Conservation (phyloP, 2,113 vertebrate species). For the Camelus dromedarius region DNA sequence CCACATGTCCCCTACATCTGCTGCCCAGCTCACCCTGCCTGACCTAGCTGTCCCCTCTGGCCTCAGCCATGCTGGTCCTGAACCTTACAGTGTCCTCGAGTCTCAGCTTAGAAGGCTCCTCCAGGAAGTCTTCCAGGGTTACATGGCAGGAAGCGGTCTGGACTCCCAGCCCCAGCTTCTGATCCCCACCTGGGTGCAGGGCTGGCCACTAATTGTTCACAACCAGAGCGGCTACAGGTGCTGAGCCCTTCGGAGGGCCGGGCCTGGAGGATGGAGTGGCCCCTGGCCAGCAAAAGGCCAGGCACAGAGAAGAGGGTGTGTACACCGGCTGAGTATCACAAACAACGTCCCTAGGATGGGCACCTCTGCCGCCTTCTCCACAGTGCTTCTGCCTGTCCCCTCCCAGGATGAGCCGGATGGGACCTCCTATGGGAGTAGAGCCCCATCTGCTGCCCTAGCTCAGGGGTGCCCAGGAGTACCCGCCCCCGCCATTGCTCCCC, state of each 20-base stretch:
- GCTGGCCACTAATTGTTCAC: not conserved
- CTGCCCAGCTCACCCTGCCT: not conserved
- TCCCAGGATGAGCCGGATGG: not conserved
- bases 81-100: fast-evolving
- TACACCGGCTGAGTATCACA: fast-evolving
- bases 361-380: not conserved
- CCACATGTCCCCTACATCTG: fast-evolving
- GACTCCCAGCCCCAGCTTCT: not conserved
- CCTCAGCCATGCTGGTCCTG: not conserved
- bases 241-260: too few relatives aligned
- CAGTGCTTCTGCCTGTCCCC: not conserved
- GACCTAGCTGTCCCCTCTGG: not conserved
- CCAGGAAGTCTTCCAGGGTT: not conserved
- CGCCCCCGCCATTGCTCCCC: not conserved
- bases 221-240: fast-evolving
- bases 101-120: not conserved
- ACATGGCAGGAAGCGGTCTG: fast-evolving
- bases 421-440: fast-evolving
- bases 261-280: not conserved
- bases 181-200: not conserved
- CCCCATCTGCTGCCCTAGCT: not conserved
- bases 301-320: too few relatives aligned
- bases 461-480: not conserved
- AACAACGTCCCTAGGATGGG: not conserved
- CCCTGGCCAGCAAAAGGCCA: not conserved